phyloP scores from a whole-genome alignment of 2,797 vertebrate species.

The Crenichthys baileyi region DNA sequence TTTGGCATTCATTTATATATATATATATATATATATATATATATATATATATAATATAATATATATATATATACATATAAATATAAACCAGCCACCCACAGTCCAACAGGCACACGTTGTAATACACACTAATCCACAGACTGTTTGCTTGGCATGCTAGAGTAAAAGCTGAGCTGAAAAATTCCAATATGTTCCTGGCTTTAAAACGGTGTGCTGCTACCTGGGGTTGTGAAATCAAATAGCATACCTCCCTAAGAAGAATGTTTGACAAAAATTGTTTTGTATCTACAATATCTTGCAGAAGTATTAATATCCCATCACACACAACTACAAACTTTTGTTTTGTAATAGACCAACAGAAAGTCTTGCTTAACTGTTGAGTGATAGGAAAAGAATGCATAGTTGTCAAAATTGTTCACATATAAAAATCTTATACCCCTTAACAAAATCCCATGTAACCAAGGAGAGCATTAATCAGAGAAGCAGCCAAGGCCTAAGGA shows the following conservation, averaged over 20 bases:
- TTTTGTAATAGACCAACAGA: background rate
- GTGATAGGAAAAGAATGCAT: background rate
- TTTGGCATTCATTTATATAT: constrained; percentile 55
- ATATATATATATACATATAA: too few relatives aligned
- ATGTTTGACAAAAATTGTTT: constrained; percentile 66
- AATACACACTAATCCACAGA: constrained; percentile 46
- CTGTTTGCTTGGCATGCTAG: constrained; percentile 52
- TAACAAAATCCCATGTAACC: background rate
- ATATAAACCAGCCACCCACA: constrained; percentile 37
- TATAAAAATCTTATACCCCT: background rate
- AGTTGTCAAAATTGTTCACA: background rate
- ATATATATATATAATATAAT: background rate
- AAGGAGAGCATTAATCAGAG: background rate
- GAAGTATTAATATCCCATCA: background rate
- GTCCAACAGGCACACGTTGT: background rate
- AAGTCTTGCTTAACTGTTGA: background rate
- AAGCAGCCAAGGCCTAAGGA: background rate
- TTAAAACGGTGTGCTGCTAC: constrained; percentile 45
- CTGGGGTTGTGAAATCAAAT: constrained; percentile 59
- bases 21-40: background rate
- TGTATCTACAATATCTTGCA: constrained; percentile 34
- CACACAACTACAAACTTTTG: background rate
- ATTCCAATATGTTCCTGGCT: constrained; percentile 47
- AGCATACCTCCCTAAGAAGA: constrained; percentile 45
- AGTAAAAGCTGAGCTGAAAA: constrained; percentile 56